These are phyloP conservation scores for Drosophila auraria DNA, from an alignment of 1,140 invertebrate species.

Conservation along the genomic window DNA sequence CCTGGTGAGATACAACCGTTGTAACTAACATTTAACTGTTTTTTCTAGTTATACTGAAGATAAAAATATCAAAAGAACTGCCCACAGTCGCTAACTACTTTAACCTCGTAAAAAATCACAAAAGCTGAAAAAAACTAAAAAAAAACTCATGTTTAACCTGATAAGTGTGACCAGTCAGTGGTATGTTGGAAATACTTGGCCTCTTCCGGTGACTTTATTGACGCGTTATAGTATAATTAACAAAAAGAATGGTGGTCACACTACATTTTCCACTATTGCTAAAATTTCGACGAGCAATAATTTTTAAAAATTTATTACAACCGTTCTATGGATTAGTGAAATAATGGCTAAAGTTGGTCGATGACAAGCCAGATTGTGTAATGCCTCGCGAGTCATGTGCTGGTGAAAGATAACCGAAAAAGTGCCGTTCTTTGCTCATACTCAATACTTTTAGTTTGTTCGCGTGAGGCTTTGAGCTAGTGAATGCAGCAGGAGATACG, in stretches of 20 bases:
- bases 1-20: background rate
- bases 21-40: background rate
- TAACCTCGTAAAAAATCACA: background rate
- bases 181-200: too few species aligned
- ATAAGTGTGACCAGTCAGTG: background rate
- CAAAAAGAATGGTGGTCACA: background rate
- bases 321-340: background rate
- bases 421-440: slow-evolving; percentile 25
- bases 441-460: background rate
- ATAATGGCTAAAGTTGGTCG: slow-evolving; percentile 15
- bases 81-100: too few species aligned
- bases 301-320: slow-evolving; percentile 11
- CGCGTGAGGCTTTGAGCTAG: slow-evolving; percentile 12
- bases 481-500: slow-evolving; percentile 4
- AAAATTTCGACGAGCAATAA: slow-evolving; percentile 7
- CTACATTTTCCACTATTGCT: slow-evolving; percentile 9
- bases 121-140: background rate
- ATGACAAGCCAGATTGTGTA: slow-evolving; percentile 24
- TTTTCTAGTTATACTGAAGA: accelerated
- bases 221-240: background rate
- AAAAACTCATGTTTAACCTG: background rate
- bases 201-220: too few species aligned
- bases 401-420: background rate
- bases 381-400: slow-evolving; percentile 9
- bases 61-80: background rate